Percentiles rank a stretch among this genome's conserved stretches.
phyloP scores from a whole-genome alignment of 2,113 vertebrate species.

The Coreoperca whiteheadi region DNA sequence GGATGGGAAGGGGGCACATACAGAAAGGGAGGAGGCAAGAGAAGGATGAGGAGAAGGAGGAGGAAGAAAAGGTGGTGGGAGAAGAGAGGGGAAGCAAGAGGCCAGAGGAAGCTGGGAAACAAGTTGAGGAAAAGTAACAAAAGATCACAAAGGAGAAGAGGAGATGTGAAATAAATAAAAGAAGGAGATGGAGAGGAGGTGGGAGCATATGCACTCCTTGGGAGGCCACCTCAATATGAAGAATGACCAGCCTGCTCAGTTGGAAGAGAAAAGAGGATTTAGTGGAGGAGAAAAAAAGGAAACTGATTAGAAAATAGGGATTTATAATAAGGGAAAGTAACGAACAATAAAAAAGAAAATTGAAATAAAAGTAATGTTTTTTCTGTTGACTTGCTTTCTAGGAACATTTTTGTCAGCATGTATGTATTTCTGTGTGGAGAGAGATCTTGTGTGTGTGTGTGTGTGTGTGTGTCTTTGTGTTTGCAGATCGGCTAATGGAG shows the following conservation, averaged over 20 bases:
- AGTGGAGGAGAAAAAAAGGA: constrained; percentile 25
- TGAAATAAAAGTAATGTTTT: not conserved
- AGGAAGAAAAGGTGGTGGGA: constrained; percentile 27
- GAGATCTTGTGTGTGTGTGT: constrained; percentile 27
- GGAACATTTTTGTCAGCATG: constrained; percentile 28
- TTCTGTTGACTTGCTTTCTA: not conserved
- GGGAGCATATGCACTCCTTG: constrained; percentile 65
- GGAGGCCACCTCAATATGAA: constrained; percentile 63
- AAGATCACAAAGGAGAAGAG: constrained; percentile 42
- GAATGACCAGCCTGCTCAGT: constrained; percentile 68
- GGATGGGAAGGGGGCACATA: constrained; percentile 64
- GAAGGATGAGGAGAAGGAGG: constrained; percentile 10
- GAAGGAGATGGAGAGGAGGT: constrained; percentile 43
- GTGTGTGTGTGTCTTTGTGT: constrained; percentile 52
- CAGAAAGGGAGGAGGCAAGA: constrained; percentile 35
- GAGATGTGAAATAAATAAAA: constrained; percentile 39
- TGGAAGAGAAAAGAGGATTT: constrained; percentile 34
- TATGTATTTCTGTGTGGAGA: not conserved
- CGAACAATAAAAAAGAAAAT: not conserved
- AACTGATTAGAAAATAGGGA: constrained; percentile 9
- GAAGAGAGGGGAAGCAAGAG: constrained; percentile 41
- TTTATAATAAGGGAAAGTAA: not conserved
- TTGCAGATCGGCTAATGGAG: constrained; percentile 66
- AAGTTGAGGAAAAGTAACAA: constrained; percentile 29
- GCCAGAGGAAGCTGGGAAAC: constrained; percentile 28